phyloP scores from a whole-genome alignment of 92 coral and sea anemone genomes.

The Palythoa grandiflora region DNA sequence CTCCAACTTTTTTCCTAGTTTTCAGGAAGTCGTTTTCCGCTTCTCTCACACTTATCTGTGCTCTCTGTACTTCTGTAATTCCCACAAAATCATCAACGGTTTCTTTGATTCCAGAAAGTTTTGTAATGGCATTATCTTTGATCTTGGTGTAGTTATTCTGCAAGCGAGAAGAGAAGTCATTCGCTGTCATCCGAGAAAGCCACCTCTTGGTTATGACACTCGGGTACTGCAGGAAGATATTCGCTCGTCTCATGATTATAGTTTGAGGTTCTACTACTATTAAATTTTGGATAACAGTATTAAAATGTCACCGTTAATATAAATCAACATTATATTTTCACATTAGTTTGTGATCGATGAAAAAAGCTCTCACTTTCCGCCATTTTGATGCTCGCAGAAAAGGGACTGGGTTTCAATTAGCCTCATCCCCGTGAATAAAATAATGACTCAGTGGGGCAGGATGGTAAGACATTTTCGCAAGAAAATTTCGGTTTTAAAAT shows the following conservation, averaged over 20 bases:
- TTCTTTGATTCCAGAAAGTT: constrained; percentile 60
- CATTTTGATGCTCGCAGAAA: background rate
- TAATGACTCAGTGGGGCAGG: no score
- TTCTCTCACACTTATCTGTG: constrained; percentile 81
- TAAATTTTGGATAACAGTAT: background rate
- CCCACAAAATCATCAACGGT: constrained; percentile 88
- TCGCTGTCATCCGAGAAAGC: background rate
- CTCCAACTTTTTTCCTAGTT: constrained; percentile 77
- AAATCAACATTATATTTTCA: background rate
- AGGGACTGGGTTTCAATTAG: constrained; percentile 22
- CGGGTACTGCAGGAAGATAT: background rate
- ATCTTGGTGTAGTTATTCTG: constrained; percentile 13
- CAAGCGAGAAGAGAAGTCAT: background rate
- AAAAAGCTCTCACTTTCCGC: background rate
- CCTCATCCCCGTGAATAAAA: background rate
- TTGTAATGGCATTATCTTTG: constrained; percentile 47
- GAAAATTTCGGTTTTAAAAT: no score
- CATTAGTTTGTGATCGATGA: no score
- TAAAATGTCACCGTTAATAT: background rate
- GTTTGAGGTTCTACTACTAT: background rate
- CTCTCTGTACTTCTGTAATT: constrained; percentile 89
- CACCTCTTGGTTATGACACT: background rate
- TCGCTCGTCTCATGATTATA: constrained; percentile 16
- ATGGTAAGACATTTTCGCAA: no score
- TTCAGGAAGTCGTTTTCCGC: constrained; percentile 91